Conservation (phyloP, 2,113 vertebrate genomes). For the Tragelaphus scriptus region DNA sequence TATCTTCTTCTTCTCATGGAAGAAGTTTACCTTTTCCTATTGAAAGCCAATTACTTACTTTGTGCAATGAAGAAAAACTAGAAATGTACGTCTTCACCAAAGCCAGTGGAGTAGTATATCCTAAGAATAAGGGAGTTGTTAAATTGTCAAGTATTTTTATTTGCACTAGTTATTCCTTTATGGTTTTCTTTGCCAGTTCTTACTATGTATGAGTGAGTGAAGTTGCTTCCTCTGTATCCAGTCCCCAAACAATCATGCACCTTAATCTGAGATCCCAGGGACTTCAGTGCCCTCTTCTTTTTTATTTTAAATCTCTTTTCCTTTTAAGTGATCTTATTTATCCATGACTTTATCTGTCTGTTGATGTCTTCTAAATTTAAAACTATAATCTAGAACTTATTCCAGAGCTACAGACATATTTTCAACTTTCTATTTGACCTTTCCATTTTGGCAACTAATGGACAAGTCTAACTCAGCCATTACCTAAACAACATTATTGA, state of each 20-base stretch:
- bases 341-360: neutral
- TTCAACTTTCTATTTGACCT: neutral
- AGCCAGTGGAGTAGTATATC: neutral
- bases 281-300: neutral
- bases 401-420: neutral
- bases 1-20: neutral
- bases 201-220: neutral
- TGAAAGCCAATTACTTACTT: neutral
- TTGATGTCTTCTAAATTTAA: neutral
- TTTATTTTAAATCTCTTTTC: neutral
- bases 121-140: neutral
- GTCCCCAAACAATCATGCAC: neutral
- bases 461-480: neutral
- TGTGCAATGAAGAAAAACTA: neutral
- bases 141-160: neutral
- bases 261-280: neutral
- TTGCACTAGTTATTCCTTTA: neutral
- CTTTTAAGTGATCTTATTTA: neutral
- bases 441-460: neutral
- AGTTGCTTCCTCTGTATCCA: neutral
- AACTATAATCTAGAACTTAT: neutral
- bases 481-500: neutral
- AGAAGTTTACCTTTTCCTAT: neutral
- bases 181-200: neutral
- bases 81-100: neutral